Evolutionary conservation across 2,888 invertebrate species (phyloP).

Genomic region (Chelonus formosanus): DNA sequence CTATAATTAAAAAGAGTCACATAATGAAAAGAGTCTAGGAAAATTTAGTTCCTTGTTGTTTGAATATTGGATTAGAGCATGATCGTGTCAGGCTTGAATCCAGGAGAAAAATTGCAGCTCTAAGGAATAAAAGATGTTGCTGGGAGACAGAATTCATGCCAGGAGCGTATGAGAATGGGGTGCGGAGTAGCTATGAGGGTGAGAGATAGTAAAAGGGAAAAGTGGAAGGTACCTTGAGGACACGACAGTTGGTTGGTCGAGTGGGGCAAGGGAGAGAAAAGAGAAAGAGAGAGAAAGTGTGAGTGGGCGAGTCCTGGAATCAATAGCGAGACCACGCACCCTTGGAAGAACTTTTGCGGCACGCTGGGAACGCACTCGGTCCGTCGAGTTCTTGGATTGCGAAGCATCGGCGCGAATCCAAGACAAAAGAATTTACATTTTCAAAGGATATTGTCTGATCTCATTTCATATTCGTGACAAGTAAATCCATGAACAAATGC

Average conservation of each 20-base stretch:
- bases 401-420: slow-evolving; percentile 1
- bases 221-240: slow-evolving; percentile 28
- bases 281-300: slow-evolving; percentile 37
- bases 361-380: slow-evolving; percentile 26
- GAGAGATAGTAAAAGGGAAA: slow-evolving; percentile 40
- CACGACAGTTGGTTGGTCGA: slow-evolving; percentile 14
- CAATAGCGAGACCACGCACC: slow-evolving; percentile 55
- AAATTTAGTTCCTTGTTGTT: no score
- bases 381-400: slow-evolving; percentile 14
- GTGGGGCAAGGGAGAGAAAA: slow-evolving; percentile 28
- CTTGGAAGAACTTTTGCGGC: slow-evolving; percentile 53
- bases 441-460: slow-evolving; percentile 4
- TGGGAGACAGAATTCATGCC: slow-evolving; percentile 47
- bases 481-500: slow-evolving; percentile 10
- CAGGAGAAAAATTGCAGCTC: slow-evolving; percentile 7
- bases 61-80: background rate
- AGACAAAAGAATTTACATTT: slow-evolving; percentile 22
- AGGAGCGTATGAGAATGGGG: slow-evolving; percentile 37
- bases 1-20: no score
- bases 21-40: no score
- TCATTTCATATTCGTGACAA: slow-evolving; percentile 19
- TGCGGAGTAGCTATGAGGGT: slow-evolving; percentile 32
- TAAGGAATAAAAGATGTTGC: slow-evolving; percentile 39
- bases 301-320: slow-evolving; percentile 48
- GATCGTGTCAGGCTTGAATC: slow-evolving; percentile 3